Evolutionary conservation across 1,140 invertebrate genomes (phyloP).

Genomic region (Samia ricini): DNA sequence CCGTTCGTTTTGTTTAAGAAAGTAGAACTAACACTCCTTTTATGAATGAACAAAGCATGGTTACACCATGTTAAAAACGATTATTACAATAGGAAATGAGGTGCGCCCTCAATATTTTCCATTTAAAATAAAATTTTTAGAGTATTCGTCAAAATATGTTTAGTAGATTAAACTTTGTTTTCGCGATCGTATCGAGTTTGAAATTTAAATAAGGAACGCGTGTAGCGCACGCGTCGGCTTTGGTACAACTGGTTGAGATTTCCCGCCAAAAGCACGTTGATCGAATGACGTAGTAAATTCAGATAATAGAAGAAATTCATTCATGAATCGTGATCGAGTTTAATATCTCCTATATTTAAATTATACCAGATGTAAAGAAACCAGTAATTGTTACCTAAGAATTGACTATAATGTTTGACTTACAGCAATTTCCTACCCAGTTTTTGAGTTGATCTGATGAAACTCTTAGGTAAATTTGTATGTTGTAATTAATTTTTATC

Average conservation of each 20-base stretch:
- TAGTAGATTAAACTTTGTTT: slow-evolving; percentile 68
- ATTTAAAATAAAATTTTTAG: slow-evolving; percentile 49
- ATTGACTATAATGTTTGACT: no score
- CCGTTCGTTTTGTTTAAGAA: slow-evolving; percentile 46
- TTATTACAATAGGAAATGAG: slow-evolving; percentile 65
- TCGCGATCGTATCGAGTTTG: slow-evolving; percentile 60
- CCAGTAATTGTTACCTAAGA: no score
- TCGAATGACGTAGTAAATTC: slow-evolving; percentile 45
- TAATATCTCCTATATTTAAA: background rate
- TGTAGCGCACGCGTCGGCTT: slow-evolving; percentile 65
- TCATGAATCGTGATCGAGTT: slow-evolving; percentile 35
- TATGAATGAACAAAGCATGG: slow-evolving; percentile 65
- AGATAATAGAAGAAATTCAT: slow-evolving; percentile 48
- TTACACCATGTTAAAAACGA: slow-evolving; percentile 67
- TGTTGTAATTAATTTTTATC: no score
- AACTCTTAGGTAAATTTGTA: no score
- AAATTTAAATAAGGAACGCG: slow-evolving; percentile 54
- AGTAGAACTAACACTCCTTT: slow-evolving; percentile 73
- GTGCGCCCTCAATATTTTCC: slow-evolving; percentile 69
- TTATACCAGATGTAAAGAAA: background rate
- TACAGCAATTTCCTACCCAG: no score
- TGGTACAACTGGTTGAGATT: slow-evolving; percentile 54
- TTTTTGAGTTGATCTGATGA: no score
- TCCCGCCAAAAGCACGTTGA: slow-evolving; percentile 61
- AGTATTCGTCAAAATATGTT: slow-evolving; percentile 39